Base-by-base conservation (phyloP, 2,113 vertebrate species). In the Chaetops frenatus region DNA sequence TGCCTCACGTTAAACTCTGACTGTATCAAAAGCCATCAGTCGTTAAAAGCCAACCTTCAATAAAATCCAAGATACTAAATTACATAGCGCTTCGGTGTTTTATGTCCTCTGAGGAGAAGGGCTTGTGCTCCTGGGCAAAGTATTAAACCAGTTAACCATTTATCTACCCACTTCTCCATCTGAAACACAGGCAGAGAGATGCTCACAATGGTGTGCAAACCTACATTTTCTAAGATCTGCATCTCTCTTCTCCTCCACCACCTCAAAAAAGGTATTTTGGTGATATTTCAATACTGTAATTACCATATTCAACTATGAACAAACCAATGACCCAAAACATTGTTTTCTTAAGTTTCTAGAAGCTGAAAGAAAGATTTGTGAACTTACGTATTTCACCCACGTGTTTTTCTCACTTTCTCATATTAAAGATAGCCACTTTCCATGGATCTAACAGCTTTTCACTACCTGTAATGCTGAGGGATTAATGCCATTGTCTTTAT, bases 191-290 rank as follows among this genome's bases (percentile, higher is more conserved):
- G 36, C 12, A 64, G 12, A 58, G 25, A 14, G 22, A 42, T 28
- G n/a, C 12, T 69, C 12, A 2, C 71, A 54, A 16, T 6, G 12
- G 38, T 17, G 21, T 18, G 33, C 27, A 62, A 77, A 70, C 24
- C 2, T 11, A 9, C 8, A 11, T n/a, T 82, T 83, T 42, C 45
- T 31, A 72, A 50, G 35, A n/a, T n/a, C 47, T 18, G 19, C 33
- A 28, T n/a, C n/a, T 66, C 24, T 70, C n/a, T 22, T 27, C 12
- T 24, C 18, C 2, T 3, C 12, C 25, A 18, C 10, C 1, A 5
- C 4, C 2, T 0, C 7, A 5, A 27, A 51, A 62, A 21, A 28
- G 5, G 20, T 11, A 56, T 14, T 79, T 56, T 44, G 16, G 19
- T 66, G 23, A 18, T 53, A 74, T 53, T 81, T 29, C 35, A 45